Evolutionary conservation across 92 coral and sea anemone species (phyloP), one percentile per base, ranked within the genome.

Genomic region (Scolanthus callimorphus): DNA sequence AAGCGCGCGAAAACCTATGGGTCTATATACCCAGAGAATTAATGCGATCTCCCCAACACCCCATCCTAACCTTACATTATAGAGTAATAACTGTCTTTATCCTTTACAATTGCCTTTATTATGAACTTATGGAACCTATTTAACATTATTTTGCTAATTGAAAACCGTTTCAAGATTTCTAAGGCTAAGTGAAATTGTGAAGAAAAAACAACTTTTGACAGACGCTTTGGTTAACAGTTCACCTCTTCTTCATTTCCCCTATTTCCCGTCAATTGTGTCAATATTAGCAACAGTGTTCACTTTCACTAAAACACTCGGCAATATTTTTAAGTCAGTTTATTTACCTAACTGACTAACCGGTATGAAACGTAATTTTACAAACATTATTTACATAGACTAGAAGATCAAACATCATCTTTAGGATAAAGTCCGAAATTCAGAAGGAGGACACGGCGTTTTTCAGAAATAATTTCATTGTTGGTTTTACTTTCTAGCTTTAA

Each of bases 341-440:
- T 11, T 9, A 46, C 52, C 23, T 46, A 46, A 19, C 52, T 6
- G 52, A 46, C 52, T 46, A 46, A 46, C 52, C 52, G 52, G 52
- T 46, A 46, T 10, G 52, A 46, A 46, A 46, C 17, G 52, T 46
- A 74, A 60, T 74, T 80, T 55, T 39, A 60, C 67, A 75, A 74
- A 65, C 49, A 65, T 49, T 80, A 80, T 80, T 80, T 80, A 80
- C 77, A 67, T 54, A 74, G 71, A 29, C 67, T 57, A 59, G 48
- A 53, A 48, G 67, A 62, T 60, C 80, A 80, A 75, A 34, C 15
- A 34, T n/a, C n/a, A 34, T 15, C 41, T 15, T 6, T 34, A 34
- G 8, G 15, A 34, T 34, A 15, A 34, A 6, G 15, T 34, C 15
- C 15, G 8, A 34, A 34, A 34, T 6, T 34, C 41, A 15, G 15